phyloP scores from a whole-genome alignment of 2,888 invertebrate genomes.

The Xanthia icteritia region DNA sequence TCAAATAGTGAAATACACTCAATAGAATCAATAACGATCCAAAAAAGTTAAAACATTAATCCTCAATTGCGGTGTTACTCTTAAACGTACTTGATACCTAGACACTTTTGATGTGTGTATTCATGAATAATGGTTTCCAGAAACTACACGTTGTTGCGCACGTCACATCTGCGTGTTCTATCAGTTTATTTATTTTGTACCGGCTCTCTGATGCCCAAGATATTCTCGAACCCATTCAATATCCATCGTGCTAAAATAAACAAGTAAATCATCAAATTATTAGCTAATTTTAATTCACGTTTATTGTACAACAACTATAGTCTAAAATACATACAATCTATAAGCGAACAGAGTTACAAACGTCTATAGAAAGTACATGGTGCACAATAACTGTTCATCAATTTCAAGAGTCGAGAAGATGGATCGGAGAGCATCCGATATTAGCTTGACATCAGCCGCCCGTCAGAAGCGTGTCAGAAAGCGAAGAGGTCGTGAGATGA shows the following conservation, averaged over 20 bases:
- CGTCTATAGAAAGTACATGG: background rate
- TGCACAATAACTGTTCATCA: slow-evolving; percentile 1
- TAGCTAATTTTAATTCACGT: slow-evolving; percentile 4
- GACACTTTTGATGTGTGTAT: background rate
- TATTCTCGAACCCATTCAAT: slow-evolving; percentile 26
- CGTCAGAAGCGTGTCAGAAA: background rate
- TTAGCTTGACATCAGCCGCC: slow-evolving; percentile 3
- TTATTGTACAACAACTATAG: background rate
- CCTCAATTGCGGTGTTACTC: too few relatives aligned
- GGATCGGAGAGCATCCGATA: slow-evolving; percentile 15
- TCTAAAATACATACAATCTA: background rate
- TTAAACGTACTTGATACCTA: background rate
- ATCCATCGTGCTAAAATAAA: slow-evolving; percentile 20
- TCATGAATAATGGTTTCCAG: slow-evolving; percentile 20
- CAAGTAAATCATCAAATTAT: slow-evolving; percentile 28
- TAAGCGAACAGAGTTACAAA: background rate
- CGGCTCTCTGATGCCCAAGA: slow-evolving; percentile 10
- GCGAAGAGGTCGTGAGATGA: slow-evolving; percentile 56
- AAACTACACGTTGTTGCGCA: slow-evolving; percentile 13
- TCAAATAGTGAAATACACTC: too few relatives aligned
- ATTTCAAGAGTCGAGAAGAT: background rate
- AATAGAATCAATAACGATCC: too few relatives aligned
- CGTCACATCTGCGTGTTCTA: slow-evolving; percentile 22
- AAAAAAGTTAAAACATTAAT: too few relatives aligned
- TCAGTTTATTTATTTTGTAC: slow-evolving; percentile 29